Conservation (phyloP, 2,888 invertebrate species). For the Drosophila leonis region DNA sequence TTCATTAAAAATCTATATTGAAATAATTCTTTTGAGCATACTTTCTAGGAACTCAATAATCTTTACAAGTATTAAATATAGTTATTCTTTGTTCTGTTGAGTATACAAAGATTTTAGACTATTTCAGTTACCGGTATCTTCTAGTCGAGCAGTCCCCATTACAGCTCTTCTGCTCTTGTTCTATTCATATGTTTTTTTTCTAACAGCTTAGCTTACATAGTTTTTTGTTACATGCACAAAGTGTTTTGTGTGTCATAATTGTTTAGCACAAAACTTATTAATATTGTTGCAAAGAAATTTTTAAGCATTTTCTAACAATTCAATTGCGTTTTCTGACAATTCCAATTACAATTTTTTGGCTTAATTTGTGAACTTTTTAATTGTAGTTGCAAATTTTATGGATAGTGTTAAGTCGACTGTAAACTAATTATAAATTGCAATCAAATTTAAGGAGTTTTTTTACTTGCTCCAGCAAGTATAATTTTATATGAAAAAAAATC, state of each 20-base stretch:
- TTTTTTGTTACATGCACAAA: constrained; percentile 2
- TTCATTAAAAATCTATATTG: no score
- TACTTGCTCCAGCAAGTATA: no score
- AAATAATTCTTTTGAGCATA: no score
- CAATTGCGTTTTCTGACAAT: background rate
- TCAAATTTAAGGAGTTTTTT: background rate
- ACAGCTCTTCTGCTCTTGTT: background rate
- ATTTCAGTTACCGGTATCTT: background rate
- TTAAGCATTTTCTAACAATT: no score
- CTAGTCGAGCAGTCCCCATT: background rate
- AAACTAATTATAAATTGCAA: background rate
- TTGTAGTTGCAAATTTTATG: background rate
- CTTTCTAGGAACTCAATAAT: no score
- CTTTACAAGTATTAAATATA: no score
- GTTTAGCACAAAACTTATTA: background rate
- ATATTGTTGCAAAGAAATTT: background rate
- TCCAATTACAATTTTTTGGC: background rate
- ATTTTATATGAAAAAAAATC: constrained; percentile 3
- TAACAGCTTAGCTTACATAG: background rate
- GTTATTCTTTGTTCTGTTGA: no score
- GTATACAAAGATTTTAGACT: no score
- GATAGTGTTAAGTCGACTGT: background rate
- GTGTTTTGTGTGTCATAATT: background rate
- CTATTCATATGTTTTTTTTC: background rate
- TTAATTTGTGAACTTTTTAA: background rate